Evolutionary conservation across 2,797 vertebrate genomes (phyloP).

Genomic region (Brachyrhaphis roseni): DNA sequence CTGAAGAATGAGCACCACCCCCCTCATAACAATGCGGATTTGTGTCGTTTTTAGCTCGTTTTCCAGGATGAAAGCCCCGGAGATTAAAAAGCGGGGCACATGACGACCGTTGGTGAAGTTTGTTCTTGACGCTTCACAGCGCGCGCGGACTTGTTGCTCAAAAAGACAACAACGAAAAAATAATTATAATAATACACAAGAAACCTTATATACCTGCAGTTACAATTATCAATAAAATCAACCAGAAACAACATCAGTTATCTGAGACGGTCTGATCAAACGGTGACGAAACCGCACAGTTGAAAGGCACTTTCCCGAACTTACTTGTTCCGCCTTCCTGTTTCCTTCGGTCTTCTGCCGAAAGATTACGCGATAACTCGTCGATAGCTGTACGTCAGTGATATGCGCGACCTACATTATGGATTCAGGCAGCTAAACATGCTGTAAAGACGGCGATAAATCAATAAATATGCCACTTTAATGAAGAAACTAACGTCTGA

Average conservation of each 20-base stretch:
- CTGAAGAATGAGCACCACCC: accelerated
- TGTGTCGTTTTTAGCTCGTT: constrained; percentile 20
- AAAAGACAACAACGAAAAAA: neutral
- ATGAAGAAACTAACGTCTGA: constrained; percentile 72
- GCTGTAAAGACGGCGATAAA: constrained; percentile 37
- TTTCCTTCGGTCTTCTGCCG: constrained; percentile 61
- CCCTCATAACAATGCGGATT: neutral
- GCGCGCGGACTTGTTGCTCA: constrained; percentile 74
- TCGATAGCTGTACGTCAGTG: constrained; percentile 27
- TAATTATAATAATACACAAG: neutral
- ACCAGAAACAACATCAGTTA: neutral
- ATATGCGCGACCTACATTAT: constrained; percentile 65
- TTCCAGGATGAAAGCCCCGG: constrained; percentile 38
- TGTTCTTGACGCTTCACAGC: constrained; percentile 55
- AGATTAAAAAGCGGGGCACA: constrained; percentile 65
- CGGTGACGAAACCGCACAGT: constrained; percentile 55
- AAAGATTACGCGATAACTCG: constrained; percentile 10
- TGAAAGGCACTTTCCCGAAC: constrained; percentile 76
- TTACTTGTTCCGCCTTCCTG: constrained; percentile 86
- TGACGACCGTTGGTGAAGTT: constrained; percentile 69
- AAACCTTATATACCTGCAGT: accelerated
- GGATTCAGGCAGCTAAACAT: constrained; percentile 38
- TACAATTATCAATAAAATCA: neutral
- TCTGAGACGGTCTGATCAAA: constrained; percentile 21
- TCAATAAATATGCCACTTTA: constrained; percentile 65